Percentiles rank a stretch among this genome's conserved stretches.
phyloP scores from a whole-genome alignment of 2,797 vertebrate genomes.

The Siniperca obscura region DNA sequence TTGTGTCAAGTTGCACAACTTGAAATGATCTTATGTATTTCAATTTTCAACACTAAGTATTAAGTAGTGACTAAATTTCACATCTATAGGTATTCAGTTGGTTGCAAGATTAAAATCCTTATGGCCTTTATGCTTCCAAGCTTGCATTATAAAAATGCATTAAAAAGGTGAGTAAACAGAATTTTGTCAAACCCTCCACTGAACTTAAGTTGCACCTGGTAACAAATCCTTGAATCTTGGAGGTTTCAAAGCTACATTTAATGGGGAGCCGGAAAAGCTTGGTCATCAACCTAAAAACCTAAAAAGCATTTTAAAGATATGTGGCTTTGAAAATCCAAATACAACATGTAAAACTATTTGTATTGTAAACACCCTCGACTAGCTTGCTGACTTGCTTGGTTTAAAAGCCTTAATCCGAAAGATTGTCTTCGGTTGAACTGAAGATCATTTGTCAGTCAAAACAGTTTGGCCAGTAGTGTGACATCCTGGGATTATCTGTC shows the following conservation, averaged over 20 bases:
- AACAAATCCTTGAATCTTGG: neutral
- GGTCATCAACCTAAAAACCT: constrained; percentile 2
- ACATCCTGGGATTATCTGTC: neutral
- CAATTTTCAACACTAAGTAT: neutral
- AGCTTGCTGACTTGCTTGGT: constrained; percentile 1
- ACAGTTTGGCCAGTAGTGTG: neutral
- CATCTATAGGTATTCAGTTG: neutral
- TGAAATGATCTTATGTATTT: neutral
- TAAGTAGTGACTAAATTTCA: neutral
- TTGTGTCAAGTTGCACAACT: neutral
- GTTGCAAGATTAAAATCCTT: neutral
- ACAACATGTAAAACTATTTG: neutral
- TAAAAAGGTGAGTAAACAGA: neutral
- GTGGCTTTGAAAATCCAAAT: neutral
- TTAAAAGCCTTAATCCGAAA: constrained; percentile 8
- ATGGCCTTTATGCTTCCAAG: neutral
- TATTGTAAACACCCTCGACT: neutral
- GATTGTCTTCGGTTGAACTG: neutral
- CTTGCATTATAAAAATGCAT: neutral
- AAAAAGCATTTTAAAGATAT: neutral
- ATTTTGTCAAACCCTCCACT: neutral
- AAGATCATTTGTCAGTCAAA: constrained; percentile 22
- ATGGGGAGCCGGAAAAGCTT: neutral
- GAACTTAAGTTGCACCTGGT: neutral
- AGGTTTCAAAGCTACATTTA: constrained; percentile 9